Percentiles rank a stretch among this genome's conserved stretches.
Conservation (phyloP, 2,113 vertebrate species). For the Phrynocephalus versicolor region DNA sequence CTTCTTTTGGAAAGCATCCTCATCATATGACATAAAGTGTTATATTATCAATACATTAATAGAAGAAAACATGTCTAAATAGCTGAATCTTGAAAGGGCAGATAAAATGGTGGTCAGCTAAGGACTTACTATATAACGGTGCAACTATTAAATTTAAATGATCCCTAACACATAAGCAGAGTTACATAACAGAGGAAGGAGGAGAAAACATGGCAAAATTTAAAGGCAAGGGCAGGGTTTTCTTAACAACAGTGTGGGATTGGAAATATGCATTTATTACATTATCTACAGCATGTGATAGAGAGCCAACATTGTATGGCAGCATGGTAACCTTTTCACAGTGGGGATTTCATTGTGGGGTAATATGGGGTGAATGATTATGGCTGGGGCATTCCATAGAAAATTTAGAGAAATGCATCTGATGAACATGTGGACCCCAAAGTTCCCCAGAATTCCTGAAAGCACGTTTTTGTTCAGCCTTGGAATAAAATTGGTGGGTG, state of each 20-base stretch:
- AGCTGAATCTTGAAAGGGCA: not conserved
- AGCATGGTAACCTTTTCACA: not conserved
- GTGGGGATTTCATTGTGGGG: not conserved
- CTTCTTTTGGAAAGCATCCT: slow-evolving; percentile 52
- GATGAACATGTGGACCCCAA: not conserved
- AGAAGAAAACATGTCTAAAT: not conserved
- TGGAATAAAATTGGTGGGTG: not conserved
- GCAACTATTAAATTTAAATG: slow-evolving; percentile 20
- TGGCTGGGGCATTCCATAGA: not conserved
- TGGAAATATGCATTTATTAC: not conserved
- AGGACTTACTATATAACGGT: not conserved
- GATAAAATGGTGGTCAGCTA: not conserved
- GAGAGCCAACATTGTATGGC: not conserved
- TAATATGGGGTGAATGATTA: not conserved
- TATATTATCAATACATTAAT: not conserved
- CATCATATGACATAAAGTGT: slow-evolving; percentile 13
- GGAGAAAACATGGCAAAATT: slow-evolving; percentile 22
- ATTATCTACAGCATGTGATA: too few species aligned
- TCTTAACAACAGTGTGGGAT: not conserved
- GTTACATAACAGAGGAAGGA: slow-evolving; percentile 30
- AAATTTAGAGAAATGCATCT: not conserved
- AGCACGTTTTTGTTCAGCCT: not conserved
- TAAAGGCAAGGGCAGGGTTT: not conserved
- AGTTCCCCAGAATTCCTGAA: not conserved
- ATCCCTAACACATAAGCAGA: rapidly evolving